Conservation (phyloP, 2,113 vertebrate species). For the Loxodonta africana region DNA sequence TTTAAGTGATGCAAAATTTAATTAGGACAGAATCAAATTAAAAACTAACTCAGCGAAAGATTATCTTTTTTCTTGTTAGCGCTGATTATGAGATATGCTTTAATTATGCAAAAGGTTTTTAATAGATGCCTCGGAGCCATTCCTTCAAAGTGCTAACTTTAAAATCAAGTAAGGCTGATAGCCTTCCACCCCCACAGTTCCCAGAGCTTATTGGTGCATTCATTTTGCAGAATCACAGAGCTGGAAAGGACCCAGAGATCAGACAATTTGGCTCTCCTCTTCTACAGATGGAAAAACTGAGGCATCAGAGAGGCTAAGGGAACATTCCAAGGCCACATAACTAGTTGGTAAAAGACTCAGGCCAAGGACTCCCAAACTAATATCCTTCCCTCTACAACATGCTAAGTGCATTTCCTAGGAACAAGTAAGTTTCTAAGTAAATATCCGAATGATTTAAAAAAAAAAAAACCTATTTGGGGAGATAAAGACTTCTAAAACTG, state of each 20-base stretch:
- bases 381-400: background rate
- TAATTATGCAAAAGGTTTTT: conserved; percentile 76
- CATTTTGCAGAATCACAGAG: background rate
- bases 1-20: conserved; percentile 72
- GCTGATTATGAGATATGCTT: conserved; percentile 71
- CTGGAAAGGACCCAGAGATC: background rate
- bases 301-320: background rate
- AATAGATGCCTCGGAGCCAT: conserved; percentile 66
- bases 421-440: background rate
- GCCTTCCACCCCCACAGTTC: background rate
- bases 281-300: background rate
- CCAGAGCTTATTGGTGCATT: background rate
- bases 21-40: conserved; percentile 77
- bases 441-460: background rate
- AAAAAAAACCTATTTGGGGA: background rate
- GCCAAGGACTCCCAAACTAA: background rate
- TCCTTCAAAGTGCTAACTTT: conserved; percentile 15
- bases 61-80: conserved; percentile 72
- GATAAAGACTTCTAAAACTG: conserved; percentile 46
- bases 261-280: background rate
- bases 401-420: background rate
- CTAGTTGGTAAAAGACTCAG: background rate
- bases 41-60: conserved; percentile 78
- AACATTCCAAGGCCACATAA: background rate
- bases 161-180: conserved; percentile 61